phyloP scores from a whole-genome alignment of 2,888 invertebrate genomes.

The Ectemnius lituratus region DNA sequence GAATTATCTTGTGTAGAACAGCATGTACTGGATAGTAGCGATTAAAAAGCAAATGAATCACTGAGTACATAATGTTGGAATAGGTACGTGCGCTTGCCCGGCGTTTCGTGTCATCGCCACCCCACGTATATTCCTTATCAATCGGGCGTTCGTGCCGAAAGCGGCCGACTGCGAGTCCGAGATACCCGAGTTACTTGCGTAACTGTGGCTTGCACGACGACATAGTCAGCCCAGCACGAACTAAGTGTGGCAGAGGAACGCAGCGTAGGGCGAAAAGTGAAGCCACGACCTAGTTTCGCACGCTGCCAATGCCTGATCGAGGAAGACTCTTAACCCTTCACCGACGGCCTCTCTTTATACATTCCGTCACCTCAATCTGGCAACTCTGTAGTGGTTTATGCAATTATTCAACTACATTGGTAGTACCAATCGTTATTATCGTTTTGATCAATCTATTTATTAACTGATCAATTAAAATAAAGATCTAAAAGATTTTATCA shows the following conservation, averaged over 20 bases:
- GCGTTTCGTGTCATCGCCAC: not conserved
- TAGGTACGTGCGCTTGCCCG: no score
- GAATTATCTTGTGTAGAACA: not conserved
- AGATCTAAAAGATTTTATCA: no score
- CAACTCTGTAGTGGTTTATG: no score
- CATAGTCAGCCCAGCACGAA: conserved; percentile 5
- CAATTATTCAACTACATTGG: no score
- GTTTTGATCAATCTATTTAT: no score
- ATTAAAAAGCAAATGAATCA: no score
- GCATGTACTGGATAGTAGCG: not conserved
- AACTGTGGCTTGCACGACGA: conserved; percentile 47
- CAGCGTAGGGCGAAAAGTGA: conserved; percentile 55
- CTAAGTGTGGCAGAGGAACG: conserved; percentile 13
- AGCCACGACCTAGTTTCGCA: conserved; percentile 64
- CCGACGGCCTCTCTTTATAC: no score
- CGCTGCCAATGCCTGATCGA: conserved; percentile 63
- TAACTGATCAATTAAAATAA: no score
- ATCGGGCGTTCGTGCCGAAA: conserved; percentile 20
- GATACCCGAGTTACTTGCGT: conserved; percentile 45
- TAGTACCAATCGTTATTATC: no score
- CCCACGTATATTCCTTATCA: conserved; percentile 27
- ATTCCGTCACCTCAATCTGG: no score
- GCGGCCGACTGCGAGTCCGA: conserved; percentile 45
- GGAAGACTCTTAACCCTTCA: conserved; percentile 24
- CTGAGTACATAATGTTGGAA: no score